phyloP scores from a whole-genome alignment of 2,797 vertebrate genomes.

The Phrynocephalus forsythii region DNA sequence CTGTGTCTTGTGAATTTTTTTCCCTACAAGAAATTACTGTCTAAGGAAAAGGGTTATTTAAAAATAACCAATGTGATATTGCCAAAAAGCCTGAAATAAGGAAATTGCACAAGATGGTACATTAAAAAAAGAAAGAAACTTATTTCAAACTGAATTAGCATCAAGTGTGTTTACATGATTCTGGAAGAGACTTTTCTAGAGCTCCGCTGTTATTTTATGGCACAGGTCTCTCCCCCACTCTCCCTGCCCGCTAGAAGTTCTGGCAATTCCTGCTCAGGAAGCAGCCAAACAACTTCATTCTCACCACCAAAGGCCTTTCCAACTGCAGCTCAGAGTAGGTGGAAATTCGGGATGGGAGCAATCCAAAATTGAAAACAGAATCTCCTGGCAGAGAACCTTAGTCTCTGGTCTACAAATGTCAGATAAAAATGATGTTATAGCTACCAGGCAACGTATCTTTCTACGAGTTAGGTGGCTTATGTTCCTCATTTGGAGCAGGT shows the following conservation, averaged over 20 bases:
- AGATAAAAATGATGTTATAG: neutral
- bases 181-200: conserved; percentile 6
- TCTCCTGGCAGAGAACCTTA: conserved; percentile 28
- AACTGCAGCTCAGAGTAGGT: fast-evolving
- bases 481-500: neutral
- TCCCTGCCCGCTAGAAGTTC: conserved; percentile 4
- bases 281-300: conserved; percentile 1
- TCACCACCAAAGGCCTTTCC: neutral
- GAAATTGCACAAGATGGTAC: conserved; percentile 2
- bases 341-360: neutral
- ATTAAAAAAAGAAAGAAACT: neutral
- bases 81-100: conserved; percentile 27
- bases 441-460: neutral
- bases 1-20: neutral
- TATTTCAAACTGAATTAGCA: neutral
- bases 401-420: neutral
- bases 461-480: neutral
- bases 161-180: conserved; percentile 39
- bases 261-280: conserved; percentile 37
- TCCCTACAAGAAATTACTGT: conserved; percentile 21
- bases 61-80: neutral
- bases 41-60: conserved; percentile 20
- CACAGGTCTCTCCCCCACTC: neutral
- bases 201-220: conserved; percentile 16
- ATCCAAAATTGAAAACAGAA: conserved; percentile 49